These are phyloP conservation scores for Sesia apiformis DNA, from an alignment of 2,888 invertebrate genomes.

Conservation along the genomic window DNA sequence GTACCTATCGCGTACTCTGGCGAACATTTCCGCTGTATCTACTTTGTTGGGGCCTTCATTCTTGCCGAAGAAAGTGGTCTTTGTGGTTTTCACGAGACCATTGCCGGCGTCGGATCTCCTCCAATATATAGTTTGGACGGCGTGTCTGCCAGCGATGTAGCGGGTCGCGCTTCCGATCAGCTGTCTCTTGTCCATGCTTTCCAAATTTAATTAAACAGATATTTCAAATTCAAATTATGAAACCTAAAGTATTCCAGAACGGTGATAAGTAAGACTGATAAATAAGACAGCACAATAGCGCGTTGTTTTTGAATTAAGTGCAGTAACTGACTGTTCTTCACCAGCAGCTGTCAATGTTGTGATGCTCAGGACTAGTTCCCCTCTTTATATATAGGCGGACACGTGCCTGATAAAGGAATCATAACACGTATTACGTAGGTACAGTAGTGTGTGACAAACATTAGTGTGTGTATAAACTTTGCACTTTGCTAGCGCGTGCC, in stretches of 20 bases:
- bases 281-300: constrained; percentile 1
- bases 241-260: too few species aligned
- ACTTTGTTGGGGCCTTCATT: constrained; percentile 58
- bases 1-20: constrained; percentile 57
- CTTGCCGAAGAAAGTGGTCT: constrained; percentile 74
- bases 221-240: constrained; percentile 4
- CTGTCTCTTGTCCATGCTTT: constrained; percentile 61
- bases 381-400: background rate
- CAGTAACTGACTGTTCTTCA: background rate
- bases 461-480: constrained; percentile 38
- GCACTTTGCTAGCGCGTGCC: constrained; percentile 47
- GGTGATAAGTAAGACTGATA: background rate
- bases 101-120: constrained; percentile 67
- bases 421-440: constrained; percentile 21
- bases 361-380: background rate
- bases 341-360: constrained; percentile 1
- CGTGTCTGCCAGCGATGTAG: constrained; percentile 82
- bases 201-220: constrained; percentile 1
- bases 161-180: constrained; percentile 82
- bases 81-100: constrained; percentile 71
- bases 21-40: constrained; percentile 63
- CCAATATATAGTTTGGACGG: constrained; percentile 86
- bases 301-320: background rate
- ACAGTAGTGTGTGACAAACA: constrained; percentile 17
- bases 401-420: constrained; percentile 34